phyloP scores from a whole-genome alignment of 2,113 vertebrate genomes.

The Caloenas nicobarica region DNA sequence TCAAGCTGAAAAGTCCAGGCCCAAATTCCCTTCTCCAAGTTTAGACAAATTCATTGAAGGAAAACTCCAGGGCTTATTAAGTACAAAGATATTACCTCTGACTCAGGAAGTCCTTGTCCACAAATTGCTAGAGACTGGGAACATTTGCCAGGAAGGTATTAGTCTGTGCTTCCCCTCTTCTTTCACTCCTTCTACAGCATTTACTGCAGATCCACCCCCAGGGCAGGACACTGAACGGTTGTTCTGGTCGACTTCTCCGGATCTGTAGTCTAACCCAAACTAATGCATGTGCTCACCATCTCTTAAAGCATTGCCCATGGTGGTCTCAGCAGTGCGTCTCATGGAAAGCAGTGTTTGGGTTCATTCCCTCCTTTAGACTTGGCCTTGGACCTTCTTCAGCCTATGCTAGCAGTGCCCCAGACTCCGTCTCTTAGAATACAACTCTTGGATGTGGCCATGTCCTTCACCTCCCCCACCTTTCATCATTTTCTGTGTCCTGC shows the following conservation, averaged over 20 bases:
- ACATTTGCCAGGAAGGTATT: not conserved
- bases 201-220: not conserved
- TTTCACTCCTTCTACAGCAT: not conserved
- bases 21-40: slow-evolving; percentile 42
- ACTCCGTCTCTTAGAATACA: not conserved
- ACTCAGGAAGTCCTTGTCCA: slow-evolving; percentile 49
- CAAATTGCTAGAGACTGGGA: slow-evolving; percentile 10
- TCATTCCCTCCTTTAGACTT: not conserved
- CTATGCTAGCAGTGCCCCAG: not conserved
- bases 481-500: slow-evolving; percentile 5
- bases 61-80: slow-evolving; percentile 34
- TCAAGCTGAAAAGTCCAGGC: slow-evolving; percentile 29
- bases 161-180: not conserved
- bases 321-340: not conserved
- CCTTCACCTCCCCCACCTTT: not conserved
- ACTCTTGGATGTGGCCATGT: not conserved
- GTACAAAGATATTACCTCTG: slow-evolving; percentile 19
- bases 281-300: not conserved
- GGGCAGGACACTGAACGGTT: not conserved
- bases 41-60: slow-evolving; percentile 35
- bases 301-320: not conserved
- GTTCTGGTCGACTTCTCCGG: not conserved
- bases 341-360: not conserved
- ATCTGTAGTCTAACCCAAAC: not conserved
- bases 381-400: not conserved